phyloP scores from a whole-genome alignment of 1,140 invertebrate species.

The Grapholita molesta region DNA sequence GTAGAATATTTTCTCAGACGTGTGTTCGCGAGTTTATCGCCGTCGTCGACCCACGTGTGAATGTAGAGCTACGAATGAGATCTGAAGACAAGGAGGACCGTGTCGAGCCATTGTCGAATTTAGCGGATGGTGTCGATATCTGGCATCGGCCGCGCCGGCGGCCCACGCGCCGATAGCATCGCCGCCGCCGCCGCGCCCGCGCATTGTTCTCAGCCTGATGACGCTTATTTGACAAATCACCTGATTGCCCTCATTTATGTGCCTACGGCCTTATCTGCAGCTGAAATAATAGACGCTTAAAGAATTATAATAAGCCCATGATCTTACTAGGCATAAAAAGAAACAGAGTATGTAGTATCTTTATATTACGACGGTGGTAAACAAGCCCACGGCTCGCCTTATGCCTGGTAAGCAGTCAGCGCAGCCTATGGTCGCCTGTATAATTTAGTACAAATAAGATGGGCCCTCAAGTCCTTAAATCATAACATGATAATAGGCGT shows the following conservation, averaged over 20 bases:
- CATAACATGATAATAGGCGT: too few relatives aligned
- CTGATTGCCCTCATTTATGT: neutral
- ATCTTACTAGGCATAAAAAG: too few relatives aligned
- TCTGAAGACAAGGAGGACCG: neutral
- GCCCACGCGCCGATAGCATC: neutral
- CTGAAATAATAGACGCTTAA: neutral
- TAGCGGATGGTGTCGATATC: neutral
- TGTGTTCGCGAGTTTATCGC: too few relatives aligned
- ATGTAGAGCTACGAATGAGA: neutral
- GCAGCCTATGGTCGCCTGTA: too few relatives aligned
- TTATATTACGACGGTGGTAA: too few relatives aligned
- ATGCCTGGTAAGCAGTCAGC: too few relatives aligned
- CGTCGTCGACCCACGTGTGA: neutral
- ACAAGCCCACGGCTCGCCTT: too few relatives aligned
- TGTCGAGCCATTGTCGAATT: neutral
- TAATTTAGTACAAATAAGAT: too few relatives aligned
- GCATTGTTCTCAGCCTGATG: conserved; percentile 8
- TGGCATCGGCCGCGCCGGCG: conserved; percentile 9
- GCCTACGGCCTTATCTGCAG: neutral
- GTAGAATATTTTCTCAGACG: too few relatives aligned
- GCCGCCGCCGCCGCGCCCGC: neutral
- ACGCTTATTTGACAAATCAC: conserved; percentile 44
- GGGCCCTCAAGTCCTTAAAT: too few relatives aligned
- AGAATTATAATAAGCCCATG: too few relatives aligned
- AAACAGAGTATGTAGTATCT: too few relatives aligned